Base-by-base conservation (phyloP, 2,113 vertebrate genomes). In the Sinocyclocheilus anophthalmus region DNA sequence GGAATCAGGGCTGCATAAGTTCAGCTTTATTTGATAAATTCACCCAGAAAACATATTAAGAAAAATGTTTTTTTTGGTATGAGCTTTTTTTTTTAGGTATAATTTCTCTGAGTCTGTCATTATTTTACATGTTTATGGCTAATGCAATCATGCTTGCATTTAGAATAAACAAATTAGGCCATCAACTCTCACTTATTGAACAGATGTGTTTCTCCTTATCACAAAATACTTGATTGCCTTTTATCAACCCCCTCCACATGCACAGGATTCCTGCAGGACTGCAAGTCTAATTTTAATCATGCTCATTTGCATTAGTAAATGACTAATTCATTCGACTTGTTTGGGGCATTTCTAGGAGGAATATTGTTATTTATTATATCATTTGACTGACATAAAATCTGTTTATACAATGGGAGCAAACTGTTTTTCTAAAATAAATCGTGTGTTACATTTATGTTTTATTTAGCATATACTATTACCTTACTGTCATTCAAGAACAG, bases 311-410 rank as follows among this genome's bases (percentile, higher is more conserved):
- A 87, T 84, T 70, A 67, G 86, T 83, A 86, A 88, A 89, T 88
- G 84, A 86, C 86, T 88, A 88, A 89, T 88, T 84, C 81, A 86
- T 87, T 69, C 85, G 85, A n/a, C 26, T 87, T 65, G 85, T 85
- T 85, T 65, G 53, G 53, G 55, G 81, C 2, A 81, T 84, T 89
- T 88, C 70, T 81, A 42, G 53, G 30, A 84, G 65, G 70, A 87
- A 87, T 81, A 77, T 82, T 82, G 70, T 77, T 48, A 81, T 88
- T 76, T 88, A 78, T 85, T 83, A 83, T 80, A 83, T 78, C 57
- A 63, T 86, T 69, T 70, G 70, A 85, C 77, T 84, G 39, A 59
- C 75, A 70, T 88, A 72, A 82, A 76, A 30, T 76, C 83, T 55
- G 24, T 59, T 78, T 37, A 59, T 5, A 33, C 22, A 37, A 70